Conservation (phyloP, 2,888 invertebrate species). For the Cyclophora albipunctata region DNA sequence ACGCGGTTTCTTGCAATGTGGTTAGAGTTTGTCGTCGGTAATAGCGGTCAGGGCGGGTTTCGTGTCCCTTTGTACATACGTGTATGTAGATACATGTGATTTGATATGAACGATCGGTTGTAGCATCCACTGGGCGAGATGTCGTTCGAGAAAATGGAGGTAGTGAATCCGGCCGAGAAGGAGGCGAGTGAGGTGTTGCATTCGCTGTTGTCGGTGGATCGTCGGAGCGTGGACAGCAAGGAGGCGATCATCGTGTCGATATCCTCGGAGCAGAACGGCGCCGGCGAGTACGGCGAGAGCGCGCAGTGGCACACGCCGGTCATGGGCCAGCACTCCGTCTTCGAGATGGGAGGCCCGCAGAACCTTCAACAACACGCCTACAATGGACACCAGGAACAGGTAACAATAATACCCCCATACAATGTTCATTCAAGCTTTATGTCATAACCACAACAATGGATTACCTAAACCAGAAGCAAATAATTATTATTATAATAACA, state of each 20-base stretch:
- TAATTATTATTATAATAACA: too few species aligned
- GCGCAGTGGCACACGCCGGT: slow-evolving; percentile 80
- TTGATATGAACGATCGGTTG: slow-evolving; percentile 64
- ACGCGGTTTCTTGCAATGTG: slow-evolving; percentile 66
- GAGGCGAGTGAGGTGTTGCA: slow-evolving; percentile 83
- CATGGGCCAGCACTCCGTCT: slow-evolving; percentile 71
- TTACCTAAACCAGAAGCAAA: not conserved
- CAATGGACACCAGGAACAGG: slow-evolving; percentile 71
- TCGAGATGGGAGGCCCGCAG: slow-evolving; percentile 57
- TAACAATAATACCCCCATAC: slow-evolving; percentile 18
- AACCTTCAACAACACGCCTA: slow-evolving; percentile 64
- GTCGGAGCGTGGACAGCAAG: slow-evolving; percentile 77
- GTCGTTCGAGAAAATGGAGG: slow-evolving; percentile 77
- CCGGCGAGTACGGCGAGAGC: slow-evolving; percentile 68
- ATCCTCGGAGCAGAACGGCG: slow-evolving; percentile 60
- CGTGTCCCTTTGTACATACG: slow-evolving; percentile 61
- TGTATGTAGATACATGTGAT: slow-evolving; percentile 70
- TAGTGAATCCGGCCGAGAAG: slow-evolving; percentile 80
- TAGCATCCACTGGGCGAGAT: slow-evolving; percentile 56
- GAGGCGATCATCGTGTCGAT: slow-evolving; percentile 70
- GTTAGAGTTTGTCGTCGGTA: slow-evolving; percentile 37
- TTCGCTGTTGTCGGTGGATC: slow-evolving; percentile 79
- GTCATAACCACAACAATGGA: not conserved
- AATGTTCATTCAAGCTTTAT: not conserved
- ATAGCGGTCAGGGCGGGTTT: slow-evolving; percentile 57